These are phyloP conservation scores for Mechanitis mazaeus DNA, from an alignment of 2,888 invertebrate species.

Conservation along the genomic window DNA sequence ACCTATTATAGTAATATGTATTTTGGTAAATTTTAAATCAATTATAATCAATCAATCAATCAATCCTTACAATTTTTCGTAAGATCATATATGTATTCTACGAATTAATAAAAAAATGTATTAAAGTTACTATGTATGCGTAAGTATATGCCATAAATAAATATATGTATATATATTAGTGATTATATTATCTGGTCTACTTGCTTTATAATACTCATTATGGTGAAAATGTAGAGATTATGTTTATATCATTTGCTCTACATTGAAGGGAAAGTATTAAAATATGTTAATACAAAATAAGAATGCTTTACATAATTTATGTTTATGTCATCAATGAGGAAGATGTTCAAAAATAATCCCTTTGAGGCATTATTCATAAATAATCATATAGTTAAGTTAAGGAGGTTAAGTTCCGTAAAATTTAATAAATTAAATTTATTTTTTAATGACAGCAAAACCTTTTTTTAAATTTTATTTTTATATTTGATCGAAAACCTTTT, in stretches of 20 bases:
- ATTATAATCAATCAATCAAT: too few species aligned
- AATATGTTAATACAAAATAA: conserved; percentile 14
- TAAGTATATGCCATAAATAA: not conserved
- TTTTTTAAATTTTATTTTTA: too few species aligned
- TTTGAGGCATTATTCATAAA: too few species aligned
- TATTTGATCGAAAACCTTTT: too few species aligned
- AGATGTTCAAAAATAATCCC: too few species aligned
- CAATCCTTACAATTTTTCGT: too few species aligned
- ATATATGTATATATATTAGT: conserved; percentile 8
- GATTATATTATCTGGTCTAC: conserved; percentile 18
- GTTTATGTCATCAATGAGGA: conserved; percentile 5
- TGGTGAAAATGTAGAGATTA: conserved; percentile 18
- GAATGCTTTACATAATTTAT: not conserved
- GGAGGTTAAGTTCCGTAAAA: too few species aligned
- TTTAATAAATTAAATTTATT: too few species aligned
- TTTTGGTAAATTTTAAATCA: too few species aligned
- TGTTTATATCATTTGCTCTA: conserved; percentile 9
- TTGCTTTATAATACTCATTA: conserved; percentile 18
- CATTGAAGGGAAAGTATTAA: conserved; percentile 20
- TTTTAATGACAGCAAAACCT: too few species aligned
- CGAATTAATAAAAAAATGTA: not conserved
- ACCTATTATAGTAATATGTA: too few species aligned
- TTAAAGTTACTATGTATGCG: not conserved
- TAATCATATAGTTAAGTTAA: too few species aligned
- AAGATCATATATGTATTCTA: not conserved